These are phyloP conservation scores for Antedon mediterranea DNA, from an alignment of 53 echinoderm and acorn worm genomes.

Conservation along the genomic window DNA sequence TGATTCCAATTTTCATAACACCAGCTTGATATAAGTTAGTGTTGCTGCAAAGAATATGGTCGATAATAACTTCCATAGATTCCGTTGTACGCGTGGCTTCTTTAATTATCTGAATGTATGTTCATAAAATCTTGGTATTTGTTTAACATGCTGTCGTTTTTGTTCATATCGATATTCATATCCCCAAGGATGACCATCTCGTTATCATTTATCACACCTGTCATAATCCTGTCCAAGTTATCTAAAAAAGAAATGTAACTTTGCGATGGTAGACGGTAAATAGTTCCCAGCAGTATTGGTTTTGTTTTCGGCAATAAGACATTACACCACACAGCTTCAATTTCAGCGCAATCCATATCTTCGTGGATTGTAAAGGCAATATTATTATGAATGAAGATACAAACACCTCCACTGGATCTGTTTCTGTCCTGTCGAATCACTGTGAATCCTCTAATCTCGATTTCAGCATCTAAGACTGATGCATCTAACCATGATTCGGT, in stretches of 20 bases:
- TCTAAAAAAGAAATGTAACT: background rate
- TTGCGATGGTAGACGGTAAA: no score
- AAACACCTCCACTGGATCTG: background rate
- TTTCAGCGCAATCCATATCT: background rate
- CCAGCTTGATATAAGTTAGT: background rate
- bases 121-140: background rate
- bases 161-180: background rate
- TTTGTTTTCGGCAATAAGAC: background rate
- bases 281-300: background rate
- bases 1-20: background rate
- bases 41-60: background rate
- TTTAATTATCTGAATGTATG: background rate
- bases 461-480: background rate
- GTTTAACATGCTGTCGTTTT: background rate
- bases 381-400: background rate
- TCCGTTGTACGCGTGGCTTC: background rate
- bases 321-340: background rate
- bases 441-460: background rate
- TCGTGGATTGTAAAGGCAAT: background rate
- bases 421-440: background rate
- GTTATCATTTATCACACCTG: background rate
- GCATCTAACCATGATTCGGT: background rate
- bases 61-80: background rate
- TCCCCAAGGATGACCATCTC: background rate
- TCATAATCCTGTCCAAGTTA: background rate